phyloP scores from a whole-genome alignment of 1,140 invertebrate species.

The Bombus confusus region DNA sequence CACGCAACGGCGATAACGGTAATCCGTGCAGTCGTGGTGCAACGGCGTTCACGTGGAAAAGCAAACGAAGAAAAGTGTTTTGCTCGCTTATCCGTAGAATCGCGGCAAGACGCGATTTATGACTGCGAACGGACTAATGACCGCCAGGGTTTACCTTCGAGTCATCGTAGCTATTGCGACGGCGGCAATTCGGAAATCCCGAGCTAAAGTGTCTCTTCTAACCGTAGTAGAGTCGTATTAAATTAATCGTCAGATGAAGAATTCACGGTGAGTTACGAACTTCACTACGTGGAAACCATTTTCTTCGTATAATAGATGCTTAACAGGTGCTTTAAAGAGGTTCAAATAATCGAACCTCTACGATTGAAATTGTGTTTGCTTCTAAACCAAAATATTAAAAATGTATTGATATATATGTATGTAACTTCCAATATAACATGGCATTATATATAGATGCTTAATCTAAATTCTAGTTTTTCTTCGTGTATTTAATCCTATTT shows the following conservation, averaged over 20 bases:
- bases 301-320: not conserved
- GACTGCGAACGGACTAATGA: conserved; percentile 17
- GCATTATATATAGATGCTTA: too few species aligned
- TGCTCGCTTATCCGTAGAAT: not conserved
- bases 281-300: not conserved
- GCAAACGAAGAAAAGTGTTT: conserved; percentile 57
- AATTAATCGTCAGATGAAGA: not conserved
- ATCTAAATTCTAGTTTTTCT: too few species aligned
- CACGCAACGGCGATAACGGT: conserved; percentile 70
- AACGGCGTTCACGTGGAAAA: conserved; percentile 64
- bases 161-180: conserved; percentile 42
- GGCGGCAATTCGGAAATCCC: conserved; percentile 51
- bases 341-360: not conserved
- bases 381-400: too few species aligned
- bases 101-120: not conserved
- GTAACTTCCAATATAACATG: too few species aligned
- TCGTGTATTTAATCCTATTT: too few species aligned
- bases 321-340: too few species aligned
- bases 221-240: conserved; percentile 2
- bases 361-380: not conserved
- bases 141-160: conserved; percentile 48
- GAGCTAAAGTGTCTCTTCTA: conserved; percentile 17
- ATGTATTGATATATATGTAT: too few species aligned
- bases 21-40: conserved; percentile 60
- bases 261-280: not conserved